Evolutionary conservation across 2,797 vertebrate genomes (phyloP).

Genomic region (Rallus crepitans): DNA sequence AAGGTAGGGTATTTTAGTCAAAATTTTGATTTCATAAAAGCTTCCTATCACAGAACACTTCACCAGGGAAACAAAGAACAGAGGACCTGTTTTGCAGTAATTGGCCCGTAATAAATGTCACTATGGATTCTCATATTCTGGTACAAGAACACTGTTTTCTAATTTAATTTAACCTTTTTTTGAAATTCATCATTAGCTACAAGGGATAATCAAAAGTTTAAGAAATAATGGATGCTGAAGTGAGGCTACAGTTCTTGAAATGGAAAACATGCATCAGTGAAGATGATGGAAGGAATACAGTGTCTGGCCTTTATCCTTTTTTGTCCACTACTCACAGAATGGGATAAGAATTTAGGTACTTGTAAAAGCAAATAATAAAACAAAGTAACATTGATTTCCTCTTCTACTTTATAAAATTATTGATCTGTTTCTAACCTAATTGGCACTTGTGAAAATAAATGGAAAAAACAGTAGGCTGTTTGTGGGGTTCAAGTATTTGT

Average conservation of each 20-base stretch:
- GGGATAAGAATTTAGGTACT: not conserved
- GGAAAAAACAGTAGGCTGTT: conserved; percentile 31
- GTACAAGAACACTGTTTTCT: not conserved
- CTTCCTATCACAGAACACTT: not conserved
- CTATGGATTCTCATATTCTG: not conserved
- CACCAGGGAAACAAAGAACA: not conserved
- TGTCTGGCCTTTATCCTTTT: not conserved
- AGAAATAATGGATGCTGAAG: not conserved
- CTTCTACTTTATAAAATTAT: conserved; percentile 27
- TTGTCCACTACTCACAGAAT: not conserved
- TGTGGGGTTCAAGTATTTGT: conserved; percentile 56
- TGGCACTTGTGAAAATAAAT: conserved; percentile 69
- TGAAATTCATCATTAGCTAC: not conserved
- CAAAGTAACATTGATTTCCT: conserved; percentile 48
- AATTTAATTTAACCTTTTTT: not conserved
- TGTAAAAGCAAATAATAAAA: conserved; percentile 8
- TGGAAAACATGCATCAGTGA: not conserved
- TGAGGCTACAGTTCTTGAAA: conserved; percentile 13
- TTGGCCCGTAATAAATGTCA: not conserved
- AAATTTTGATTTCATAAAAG: not conserved
- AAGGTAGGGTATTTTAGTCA: not conserved
- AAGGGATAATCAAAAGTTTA: not conserved
- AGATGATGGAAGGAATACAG: conserved; percentile 14
- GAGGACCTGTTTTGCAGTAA: not conserved
- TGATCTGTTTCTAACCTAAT: conserved; percentile 72